Conservation (phyloP, 37 sponge, comb jelly and placozoan genomes). For the Theonella swinhoei region DNA sequence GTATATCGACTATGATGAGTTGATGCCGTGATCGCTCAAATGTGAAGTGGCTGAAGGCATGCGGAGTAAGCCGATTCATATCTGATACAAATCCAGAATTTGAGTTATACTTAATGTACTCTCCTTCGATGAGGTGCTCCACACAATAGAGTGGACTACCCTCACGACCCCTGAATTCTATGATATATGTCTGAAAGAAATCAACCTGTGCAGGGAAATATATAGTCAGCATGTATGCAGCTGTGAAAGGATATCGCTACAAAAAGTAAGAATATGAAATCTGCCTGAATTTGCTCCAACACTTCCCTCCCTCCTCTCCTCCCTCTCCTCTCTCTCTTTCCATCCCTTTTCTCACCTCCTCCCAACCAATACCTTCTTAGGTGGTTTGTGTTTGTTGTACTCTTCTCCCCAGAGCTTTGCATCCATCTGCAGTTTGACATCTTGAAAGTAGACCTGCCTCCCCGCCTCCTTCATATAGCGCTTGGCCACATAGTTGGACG, state of each 20-base stretch:
- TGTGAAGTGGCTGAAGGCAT: constrained; percentile 95
- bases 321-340: too few species aligned
- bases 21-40: constrained; percentile 85
- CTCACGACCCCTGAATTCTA: constrained; percentile 69
- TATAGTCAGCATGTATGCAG: neutral
- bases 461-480: constrained; percentile 70
- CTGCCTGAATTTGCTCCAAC: too few species aligned
- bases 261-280: too few species aligned
- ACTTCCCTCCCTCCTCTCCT: too few species aligned
- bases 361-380: constrained; percentile 96
- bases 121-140: constrained; percentile 89
- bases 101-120: constrained; percentile 93
- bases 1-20: constrained; percentile 93
- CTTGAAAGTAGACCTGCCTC: constrained; percentile 70
- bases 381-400: constrained; percentile 77
- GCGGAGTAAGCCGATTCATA: constrained; percentile 82
- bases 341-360: too few species aligned
- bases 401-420: constrained; percentile 91
- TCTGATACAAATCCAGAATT: constrained; percentile 88
- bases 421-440: constrained; percentile 92
- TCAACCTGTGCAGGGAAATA: constrained; percentile 60
- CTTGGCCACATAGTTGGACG: constrained; percentile 91
- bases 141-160: constrained; percentile 76
- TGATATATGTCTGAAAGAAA: constrained; percentile 86
- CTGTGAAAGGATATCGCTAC: neutral